These are phyloP conservation scores for Rhabdophis nuchalis DNA, from an alignment of 2,797 vertebrate species.

Conservation along the genomic window DNA sequence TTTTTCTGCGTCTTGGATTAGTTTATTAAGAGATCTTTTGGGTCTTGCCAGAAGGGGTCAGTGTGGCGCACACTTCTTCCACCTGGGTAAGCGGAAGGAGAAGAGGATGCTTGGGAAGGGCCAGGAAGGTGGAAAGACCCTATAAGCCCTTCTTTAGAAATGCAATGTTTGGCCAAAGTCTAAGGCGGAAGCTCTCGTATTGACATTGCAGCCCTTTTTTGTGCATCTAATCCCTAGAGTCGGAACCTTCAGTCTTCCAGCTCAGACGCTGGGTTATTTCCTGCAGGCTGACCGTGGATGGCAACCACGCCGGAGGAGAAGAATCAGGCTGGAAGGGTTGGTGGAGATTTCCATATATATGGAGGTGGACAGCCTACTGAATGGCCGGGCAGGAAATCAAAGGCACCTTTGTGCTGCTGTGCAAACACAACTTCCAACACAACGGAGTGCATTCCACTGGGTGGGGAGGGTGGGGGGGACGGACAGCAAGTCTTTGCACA, in stretches of 20 bases:
- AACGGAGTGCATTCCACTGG: too few species aligned
- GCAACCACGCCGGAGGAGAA: slow-evolving; percentile 25
- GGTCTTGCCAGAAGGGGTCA: slow-evolving; percentile 16
- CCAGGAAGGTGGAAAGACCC: slow-evolving; percentile 13
- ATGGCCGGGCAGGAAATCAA: background rate
- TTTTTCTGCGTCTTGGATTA: background rate
- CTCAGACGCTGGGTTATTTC: slow-evolving; percentile 16
- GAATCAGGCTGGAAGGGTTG: slow-evolving; percentile 48
- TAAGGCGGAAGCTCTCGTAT: slow-evolving; percentile 23
- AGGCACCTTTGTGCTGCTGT: background rate
- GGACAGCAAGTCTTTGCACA: background rate
- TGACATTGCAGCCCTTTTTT: slow-evolving; percentile 37
- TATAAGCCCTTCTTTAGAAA: slow-evolving; percentile 33
- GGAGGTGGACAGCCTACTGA: slow-evolving; percentile 3
- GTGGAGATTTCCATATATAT: slow-evolving; percentile 32
- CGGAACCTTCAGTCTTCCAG: slow-evolving; percentile 33
- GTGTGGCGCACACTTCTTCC: background rate
- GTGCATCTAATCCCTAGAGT: slow-evolving; percentile 41
- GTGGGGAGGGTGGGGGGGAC: background rate
- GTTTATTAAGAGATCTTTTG: background rate
- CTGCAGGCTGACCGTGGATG: background rate
- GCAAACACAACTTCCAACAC: background rate
- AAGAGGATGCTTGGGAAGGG: slow-evolving; percentile 13
- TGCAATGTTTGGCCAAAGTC: slow-evolving; percentile 22
- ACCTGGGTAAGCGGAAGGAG: background rate